These are phyloP conservation scores for Erpornis zantholeuca DNA, from an alignment of 2,113 vertebrate species.

Conservation along the genomic window DNA sequence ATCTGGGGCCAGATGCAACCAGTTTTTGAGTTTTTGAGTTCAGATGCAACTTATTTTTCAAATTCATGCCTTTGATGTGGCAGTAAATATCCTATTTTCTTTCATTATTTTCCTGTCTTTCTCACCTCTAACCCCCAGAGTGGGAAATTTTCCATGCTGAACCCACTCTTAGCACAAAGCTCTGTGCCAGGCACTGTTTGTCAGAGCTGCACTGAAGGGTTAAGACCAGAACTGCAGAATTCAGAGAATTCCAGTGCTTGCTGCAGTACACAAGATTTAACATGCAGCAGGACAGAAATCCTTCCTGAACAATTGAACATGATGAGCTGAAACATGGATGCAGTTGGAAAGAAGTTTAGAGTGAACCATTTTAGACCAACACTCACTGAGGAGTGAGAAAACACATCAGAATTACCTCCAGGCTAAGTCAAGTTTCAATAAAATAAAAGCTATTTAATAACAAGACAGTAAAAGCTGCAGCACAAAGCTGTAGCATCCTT, in stretches of 20 bases:
- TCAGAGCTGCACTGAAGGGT: background rate
- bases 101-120: background rate
- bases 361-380: background rate
- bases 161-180: background rate
- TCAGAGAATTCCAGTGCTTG: background rate
- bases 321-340: background rate
- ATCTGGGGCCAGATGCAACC: background rate
- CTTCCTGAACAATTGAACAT: background rate
- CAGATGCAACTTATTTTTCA: background rate
- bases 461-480: background rate
- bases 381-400: background rate
- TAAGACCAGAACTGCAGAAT: background rate
- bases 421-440: background rate
- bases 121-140: background rate
- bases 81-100: background rate
- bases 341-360: background rate
- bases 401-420: background rate
- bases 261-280: background rate
- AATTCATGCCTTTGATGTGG: background rate
- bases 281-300: background rate
- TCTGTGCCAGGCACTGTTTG: background rate
- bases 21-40: too few relatives aligned
- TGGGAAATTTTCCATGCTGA: background rate
- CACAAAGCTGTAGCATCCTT: background rate
- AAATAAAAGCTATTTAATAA: background rate